Conservation (phyloP, 2,797 vertebrate genomes). For the Aplochiton taeniatus region DNA sequence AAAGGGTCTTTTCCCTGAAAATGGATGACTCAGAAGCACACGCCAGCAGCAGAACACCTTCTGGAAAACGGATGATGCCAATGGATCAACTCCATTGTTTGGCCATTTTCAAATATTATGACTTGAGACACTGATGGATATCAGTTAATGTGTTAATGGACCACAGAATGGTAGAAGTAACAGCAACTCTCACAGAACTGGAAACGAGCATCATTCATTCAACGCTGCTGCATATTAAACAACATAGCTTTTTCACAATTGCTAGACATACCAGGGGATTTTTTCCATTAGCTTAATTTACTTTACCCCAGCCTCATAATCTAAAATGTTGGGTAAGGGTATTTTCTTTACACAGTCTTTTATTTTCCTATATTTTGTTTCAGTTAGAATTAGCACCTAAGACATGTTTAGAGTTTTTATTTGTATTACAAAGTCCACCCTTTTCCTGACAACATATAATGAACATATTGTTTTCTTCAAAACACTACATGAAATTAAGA, state of each 20-base stretch:
- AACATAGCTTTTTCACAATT: neutral
- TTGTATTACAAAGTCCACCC: too few relatives aligned
- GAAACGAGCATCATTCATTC: neutral
- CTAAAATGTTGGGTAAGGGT: neutral
- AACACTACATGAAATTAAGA: too few relatives aligned
- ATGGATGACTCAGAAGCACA: neutral
- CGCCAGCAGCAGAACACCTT: neutral
- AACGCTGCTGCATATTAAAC: neutral
- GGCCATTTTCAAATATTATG: conserved; percentile 1
- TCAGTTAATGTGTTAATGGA: conserved; percentile 1
- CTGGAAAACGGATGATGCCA: neutral
- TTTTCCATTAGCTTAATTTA: too few relatives aligned
- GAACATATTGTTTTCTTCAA: too few relatives aligned
- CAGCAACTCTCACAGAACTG: neutral
- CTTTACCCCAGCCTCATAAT: neutral
- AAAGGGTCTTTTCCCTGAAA: neutral
- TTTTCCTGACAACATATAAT: too few relatives aligned
- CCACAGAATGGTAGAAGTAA: neutral
- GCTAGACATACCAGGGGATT: neutral
- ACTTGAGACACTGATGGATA: neutral
- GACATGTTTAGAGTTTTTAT: too few relatives aligned
- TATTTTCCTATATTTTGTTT: too few relatives aligned
- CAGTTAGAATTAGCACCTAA: too few relatives aligned
- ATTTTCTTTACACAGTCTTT: neutral
- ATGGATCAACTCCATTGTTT: neutral